Conservation (phyloP, 1,140 invertebrate genomes). For the Tetramorium parvispinum region DNA sequence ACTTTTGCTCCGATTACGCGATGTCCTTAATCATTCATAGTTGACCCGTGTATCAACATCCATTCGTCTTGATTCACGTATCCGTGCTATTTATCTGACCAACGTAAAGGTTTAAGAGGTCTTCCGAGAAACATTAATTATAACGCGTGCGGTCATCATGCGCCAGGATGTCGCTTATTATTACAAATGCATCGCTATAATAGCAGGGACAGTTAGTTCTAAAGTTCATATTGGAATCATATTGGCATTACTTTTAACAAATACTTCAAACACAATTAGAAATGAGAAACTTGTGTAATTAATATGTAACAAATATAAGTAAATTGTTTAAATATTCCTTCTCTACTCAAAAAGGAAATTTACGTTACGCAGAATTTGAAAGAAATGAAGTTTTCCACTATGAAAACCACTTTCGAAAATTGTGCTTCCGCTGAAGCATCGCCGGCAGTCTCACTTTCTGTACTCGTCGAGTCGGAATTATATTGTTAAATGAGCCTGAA, state of each 20-base stretch:
- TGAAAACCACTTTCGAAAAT: not conserved
- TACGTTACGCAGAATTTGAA: not conserved
- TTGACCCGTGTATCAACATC: not conserved
- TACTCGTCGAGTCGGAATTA: not conserved
- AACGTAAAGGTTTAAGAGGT: constrained; percentile 27
- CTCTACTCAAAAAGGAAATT: no score
- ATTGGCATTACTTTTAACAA: not conserved
- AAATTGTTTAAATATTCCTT: not conserved
- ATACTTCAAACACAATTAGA: not conserved
- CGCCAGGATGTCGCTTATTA: constrained; percentile 67
- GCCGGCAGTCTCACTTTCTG: not conserved
- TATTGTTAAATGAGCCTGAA: constrained; percentile 8
- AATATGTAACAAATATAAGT: not conserved
- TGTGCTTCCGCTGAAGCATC: not conserved
- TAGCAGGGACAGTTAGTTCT: constrained; percentile 12
- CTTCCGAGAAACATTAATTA: constrained; percentile 58
- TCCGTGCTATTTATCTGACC: constrained; percentile 17
- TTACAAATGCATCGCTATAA: constrained; percentile 44
- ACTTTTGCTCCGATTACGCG: not conserved
- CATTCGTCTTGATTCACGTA: constrained; percentile 14
- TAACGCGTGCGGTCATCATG: constrained; percentile 9
- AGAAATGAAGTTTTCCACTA: not conserved
- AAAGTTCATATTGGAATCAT: not conserved
- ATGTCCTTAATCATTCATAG: constrained; percentile 17
- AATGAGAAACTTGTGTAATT: not conserved